These are phyloP conservation scores for Torymus aiolomorphi DNA, from an alignment of 2,888 invertebrate genomes.

Conservation along the genomic window DNA sequence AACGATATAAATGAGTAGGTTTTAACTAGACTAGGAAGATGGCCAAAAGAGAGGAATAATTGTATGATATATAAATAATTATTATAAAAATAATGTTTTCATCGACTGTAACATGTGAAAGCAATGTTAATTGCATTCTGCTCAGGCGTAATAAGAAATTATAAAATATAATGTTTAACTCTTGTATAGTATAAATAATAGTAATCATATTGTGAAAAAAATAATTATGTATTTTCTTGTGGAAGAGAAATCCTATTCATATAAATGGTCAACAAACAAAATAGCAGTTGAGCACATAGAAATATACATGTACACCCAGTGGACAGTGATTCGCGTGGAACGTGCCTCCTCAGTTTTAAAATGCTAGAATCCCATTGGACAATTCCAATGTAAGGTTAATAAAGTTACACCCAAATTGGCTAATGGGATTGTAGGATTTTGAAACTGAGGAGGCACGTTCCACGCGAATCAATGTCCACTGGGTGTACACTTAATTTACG, in stretches of 20 bases:
- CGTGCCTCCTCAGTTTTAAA: too few relatives aligned
- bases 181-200: conserved; percentile 52
- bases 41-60: conserved; percentile 51
- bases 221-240: conserved; percentile 45
- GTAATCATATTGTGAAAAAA: conserved; percentile 23
- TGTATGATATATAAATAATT: conserved; percentile 53
- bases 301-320: too few relatives aligned
- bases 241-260: conserved; percentile 29
- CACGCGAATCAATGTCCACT: too few relatives aligned
- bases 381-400: too few relatives aligned
- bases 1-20: conserved; percentile 41
- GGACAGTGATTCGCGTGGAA: too few relatives aligned
- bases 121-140: conserved; percentile 39
- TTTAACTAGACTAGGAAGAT: conserved; percentile 36
- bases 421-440: too few relatives aligned
- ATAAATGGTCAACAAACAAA: conserved; percentile 18
- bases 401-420: too few relatives aligned
- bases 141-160: conserved; percentile 31
- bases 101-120: conserved; percentile 31
- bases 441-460: too few relatives aligned
- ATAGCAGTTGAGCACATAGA: conserved; percentile 18
- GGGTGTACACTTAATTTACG: conserved; percentile 33
- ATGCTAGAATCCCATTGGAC: too few relatives aligned
- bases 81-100: conserved; percentile 40
- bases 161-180: conserved; percentile 42